Conservation (phyloP, 2,113 vertebrate species). For the Nyctereutes procyonoides region DNA sequence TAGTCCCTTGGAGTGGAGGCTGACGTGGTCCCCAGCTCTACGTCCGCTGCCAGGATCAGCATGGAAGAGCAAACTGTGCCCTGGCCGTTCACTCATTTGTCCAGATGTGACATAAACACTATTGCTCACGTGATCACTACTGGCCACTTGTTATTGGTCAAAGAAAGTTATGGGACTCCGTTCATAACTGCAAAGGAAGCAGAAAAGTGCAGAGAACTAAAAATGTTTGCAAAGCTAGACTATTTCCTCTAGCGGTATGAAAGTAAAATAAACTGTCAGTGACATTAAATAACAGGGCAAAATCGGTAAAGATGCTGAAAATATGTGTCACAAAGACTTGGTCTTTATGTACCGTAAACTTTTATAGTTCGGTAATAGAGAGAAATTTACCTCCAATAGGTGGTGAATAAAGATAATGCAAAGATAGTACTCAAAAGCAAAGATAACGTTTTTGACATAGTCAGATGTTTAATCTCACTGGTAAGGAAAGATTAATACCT, state of each 20-base stretch:
- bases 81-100: neutral
- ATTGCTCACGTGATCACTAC: neutral
- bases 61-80: neutral
- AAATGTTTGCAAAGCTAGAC: neutral
- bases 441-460: neutral
- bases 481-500: neutral
- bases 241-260: neutral
- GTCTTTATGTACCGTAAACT: neutral
- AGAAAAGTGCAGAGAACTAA: neutral
- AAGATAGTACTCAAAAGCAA: neutral
- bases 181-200: neutral
- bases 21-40: too few relatives aligned
- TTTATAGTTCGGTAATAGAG: neutral
- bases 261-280: neutral
- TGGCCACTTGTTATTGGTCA: neutral
- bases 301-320: neutral
- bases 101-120: neutral
- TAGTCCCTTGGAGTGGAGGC: neutral
- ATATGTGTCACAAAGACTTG: neutral
- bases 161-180: neutral
- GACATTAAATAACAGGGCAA: neutral
- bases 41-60: rapidly evolving
- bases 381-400: neutral
- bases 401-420: neutral
- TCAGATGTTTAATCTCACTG: neutral